phyloP scores from a whole-genome alignment of 2,888 invertebrate species.

The Toxonevra muliebris region DNA sequence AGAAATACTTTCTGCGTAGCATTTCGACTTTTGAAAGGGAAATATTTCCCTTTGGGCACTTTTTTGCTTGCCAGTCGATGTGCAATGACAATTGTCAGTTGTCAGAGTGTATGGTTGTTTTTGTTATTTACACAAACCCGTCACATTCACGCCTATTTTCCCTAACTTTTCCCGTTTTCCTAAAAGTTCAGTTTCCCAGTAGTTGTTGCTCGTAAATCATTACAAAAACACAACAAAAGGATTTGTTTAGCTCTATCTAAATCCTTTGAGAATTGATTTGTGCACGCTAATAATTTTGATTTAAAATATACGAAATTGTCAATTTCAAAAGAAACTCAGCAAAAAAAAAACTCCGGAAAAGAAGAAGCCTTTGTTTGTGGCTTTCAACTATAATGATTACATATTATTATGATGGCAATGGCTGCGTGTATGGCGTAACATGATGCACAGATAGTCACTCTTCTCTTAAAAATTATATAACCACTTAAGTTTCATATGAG shows the following conservation, averaged over 20 bases:
- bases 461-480: neutral
- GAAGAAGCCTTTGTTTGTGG: constrained; percentile 6
- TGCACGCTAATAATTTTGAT: constrained; percentile 58
- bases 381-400: constrained; percentile 2
- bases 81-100: constrained; percentile 28
- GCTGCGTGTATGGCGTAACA: neutral
- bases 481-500: constrained; percentile 13
- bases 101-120: constrained; percentile 1
- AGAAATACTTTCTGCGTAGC: neutral
- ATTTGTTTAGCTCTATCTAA: constrained; percentile 39
- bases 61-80: constrained; percentile 1
- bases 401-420: neutral
- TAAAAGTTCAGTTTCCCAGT: constrained; percentile 9
- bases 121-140: constrained; percentile 2
- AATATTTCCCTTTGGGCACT: neutral
- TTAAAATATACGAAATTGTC: neutral
- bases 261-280: constrained; percentile 62
- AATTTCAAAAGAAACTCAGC: neutral
- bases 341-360: neutral
- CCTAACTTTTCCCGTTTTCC: neutral
- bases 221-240: neutral
- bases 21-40: neutral
- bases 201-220: neutral
- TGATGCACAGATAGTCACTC: neutral
- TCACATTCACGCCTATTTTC: constrained; percentile 1